These are phyloP conservation scores for Clupea harengus DNA, from an alignment of 2,113 vertebrate species.

Conservation along the genomic window DNA sequence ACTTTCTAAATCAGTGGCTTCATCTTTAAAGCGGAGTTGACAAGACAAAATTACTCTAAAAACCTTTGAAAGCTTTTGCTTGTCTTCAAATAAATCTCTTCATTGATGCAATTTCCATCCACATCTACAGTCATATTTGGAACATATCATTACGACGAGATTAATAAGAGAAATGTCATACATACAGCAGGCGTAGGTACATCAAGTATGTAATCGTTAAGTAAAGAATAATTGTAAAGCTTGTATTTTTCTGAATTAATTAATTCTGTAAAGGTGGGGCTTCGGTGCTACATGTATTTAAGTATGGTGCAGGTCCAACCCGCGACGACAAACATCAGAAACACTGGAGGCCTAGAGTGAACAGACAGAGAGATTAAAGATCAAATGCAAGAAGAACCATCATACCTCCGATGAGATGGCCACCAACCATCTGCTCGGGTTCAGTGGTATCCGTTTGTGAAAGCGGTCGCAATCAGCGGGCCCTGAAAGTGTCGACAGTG, in stretches of 20 bases:
- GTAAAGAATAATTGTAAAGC: too few relatives aligned
- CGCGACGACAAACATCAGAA: background rate
- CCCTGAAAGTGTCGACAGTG: constrained; percentile 98
- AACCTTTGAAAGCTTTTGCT: background rate
- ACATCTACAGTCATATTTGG: background rate
- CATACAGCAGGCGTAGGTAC: background rate
- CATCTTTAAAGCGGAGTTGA: background rate
- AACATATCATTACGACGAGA: background rate
- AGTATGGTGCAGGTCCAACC: background rate
- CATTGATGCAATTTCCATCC: background rate
- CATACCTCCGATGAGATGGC: constrained; percentile 97
- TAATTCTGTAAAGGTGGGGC: too few relatives aligned
- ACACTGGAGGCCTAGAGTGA: background rate
- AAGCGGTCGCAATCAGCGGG: constrained; percentile 99
- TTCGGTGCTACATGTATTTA: background rate
- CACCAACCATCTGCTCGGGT: constrained; percentile 86
- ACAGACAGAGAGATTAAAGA: constrained; percentile 34
- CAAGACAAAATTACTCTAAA: background rate
- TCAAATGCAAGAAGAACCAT: constrained; percentile 72
- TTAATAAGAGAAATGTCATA: background rate
- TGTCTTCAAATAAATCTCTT: too few relatives aligned
- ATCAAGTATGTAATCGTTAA: background rate
- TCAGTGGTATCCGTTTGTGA: constrained; percentile 99
- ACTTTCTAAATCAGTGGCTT: background rate
- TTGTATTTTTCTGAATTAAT: too few relatives aligned